Conservation (phyloP, 23 tunicate genomes). For the Corella eumyota region DNA sequence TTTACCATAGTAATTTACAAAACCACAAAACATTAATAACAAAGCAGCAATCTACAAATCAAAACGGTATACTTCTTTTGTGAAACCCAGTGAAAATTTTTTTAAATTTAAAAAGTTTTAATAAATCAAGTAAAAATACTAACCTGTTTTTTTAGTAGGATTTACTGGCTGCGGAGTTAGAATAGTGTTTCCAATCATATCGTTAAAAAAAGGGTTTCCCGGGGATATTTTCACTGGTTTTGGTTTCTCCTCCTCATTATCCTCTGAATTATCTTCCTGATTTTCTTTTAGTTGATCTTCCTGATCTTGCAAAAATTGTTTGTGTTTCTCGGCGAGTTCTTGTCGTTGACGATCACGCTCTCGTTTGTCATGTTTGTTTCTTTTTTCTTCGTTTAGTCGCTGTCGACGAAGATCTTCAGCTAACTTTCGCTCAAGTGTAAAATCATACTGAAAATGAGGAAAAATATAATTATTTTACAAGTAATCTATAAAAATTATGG, state of each 20-base stretch:
- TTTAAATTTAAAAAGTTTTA: no score
- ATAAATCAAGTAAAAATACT: no score
- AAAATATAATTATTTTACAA: neutral
- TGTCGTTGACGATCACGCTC: slow-evolving; percentile 1
- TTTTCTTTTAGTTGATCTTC: neutral
- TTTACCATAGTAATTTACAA: no score
- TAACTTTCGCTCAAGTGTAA: slow-evolving; percentile 12
- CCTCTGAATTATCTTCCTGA: neutral
- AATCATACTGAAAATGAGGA: slow-evolving; percentile 24
- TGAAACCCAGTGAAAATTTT: no score
- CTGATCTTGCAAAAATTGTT: slow-evolving; percentile 1
- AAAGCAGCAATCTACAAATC: no score
- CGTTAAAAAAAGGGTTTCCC: slow-evolving; percentile 26
- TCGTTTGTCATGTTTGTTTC: slow-evolving; percentile 1
- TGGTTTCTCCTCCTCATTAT: neutral
- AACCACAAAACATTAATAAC: no score
- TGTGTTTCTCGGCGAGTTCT: slow-evolving; percentile 8
- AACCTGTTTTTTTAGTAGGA: slow-evolving; percentile 9
- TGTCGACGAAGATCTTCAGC: neutral
- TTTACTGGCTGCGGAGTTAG: slow-evolving; percentile 22
- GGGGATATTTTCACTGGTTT: slow-evolving; percentile 3
- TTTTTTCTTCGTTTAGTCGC: neutral
- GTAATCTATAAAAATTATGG: neutral
- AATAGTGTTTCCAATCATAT: slow-evolving; percentile 13
- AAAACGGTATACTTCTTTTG: no score